Evolutionary conservation across 2,797 vertebrate genomes (phyloP), one percentile per base, ranked within the genome.

Genomic region (Todus mexicanus): DNA sequence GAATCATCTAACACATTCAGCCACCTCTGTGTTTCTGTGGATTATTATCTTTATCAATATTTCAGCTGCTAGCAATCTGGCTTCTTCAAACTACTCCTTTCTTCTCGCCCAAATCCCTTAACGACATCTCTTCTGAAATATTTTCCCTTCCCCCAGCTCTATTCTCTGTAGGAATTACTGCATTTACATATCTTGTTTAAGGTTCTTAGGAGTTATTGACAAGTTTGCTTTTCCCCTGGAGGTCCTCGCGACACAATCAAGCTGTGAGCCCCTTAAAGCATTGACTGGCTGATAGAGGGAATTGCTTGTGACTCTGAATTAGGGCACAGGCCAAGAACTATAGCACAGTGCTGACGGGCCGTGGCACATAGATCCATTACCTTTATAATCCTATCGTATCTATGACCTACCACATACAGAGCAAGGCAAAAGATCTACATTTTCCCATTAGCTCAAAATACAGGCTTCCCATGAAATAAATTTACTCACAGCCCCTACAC

Each of bases 261-360:
- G 83, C 89, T 97, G 78, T 96, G 95, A 96, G 75, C 45, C 85
- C 89, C 87, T 97, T 96, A 84, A 94, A 95, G 86, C 94, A 64
- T 73, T 92, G 92, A 38, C 61, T 93, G 61, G 75, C 90, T 95
- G 45, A 75, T 85, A 61, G 84, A 95, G 97, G 85, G 84, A 92
- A 91, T 92, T 84, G 71, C 69, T 94, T 95, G 94, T 94, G 83
- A 77, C 85, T 92, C 93, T 92, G 87, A 95, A 89, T 71, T 93
- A 95, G 94, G 71, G 71, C 92, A 91, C 11, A 5, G 94, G 87
- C 89, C 93, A 96, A 96, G 97, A 97, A 98, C 97, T 98, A 98
- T 96, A 98, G 96, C 94, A 97, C 98, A 98, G 96, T 98, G 97
- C 98, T 98, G 96, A 97, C 98, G 96, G 96, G 95, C 97, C 96